These are phyloP conservation scores for Tanypteryx hageni DNA, from an alignment of 2,888 invertebrate species.

Conservation along the genomic window DNA sequence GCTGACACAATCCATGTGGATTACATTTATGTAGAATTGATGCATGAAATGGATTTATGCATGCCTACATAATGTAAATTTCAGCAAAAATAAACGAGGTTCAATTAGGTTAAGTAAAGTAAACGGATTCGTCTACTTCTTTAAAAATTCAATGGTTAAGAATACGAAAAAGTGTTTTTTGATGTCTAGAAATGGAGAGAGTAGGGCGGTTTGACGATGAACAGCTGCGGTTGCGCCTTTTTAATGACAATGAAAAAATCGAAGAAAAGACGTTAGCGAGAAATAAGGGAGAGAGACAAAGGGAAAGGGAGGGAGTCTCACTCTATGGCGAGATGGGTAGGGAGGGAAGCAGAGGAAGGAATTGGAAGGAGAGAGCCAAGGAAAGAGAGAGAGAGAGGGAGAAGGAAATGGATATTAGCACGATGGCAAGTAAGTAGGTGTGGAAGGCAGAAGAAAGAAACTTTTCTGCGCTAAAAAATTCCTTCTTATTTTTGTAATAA, in stretches of 20 bases:
- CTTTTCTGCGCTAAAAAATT: neutral
- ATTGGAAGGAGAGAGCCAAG: neutral
- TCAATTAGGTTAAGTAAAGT: neutral
- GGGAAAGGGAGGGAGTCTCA: no score
- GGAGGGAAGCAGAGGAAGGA: neutral
- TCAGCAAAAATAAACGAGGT: neutral
- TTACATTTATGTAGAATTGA: no score
- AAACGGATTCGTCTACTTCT: neutral
- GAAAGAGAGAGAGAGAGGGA: neutral
- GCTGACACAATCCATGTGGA: no score
- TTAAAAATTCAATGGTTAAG: neutral
- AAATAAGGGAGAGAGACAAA: no score
- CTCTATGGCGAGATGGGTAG: neutral
- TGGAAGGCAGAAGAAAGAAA: neutral
- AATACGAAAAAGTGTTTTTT: constrained; percentile 13
- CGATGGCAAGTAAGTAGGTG: neutral
- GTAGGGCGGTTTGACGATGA: neutral
- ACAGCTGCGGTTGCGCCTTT: neutral
- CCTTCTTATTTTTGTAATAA: neutral
- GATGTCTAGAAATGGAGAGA: neutral
- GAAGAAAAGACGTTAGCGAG: neutral
- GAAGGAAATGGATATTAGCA: neutral
- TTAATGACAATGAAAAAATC: neutral
- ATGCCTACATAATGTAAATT: neutral
- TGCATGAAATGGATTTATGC: no score